Percentiles rank a stretch among this genome's conserved stretches.
phyloP scores from a whole-genome alignment of 2,113 vertebrate genomes.

The Macaca nemestrina region DNA sequence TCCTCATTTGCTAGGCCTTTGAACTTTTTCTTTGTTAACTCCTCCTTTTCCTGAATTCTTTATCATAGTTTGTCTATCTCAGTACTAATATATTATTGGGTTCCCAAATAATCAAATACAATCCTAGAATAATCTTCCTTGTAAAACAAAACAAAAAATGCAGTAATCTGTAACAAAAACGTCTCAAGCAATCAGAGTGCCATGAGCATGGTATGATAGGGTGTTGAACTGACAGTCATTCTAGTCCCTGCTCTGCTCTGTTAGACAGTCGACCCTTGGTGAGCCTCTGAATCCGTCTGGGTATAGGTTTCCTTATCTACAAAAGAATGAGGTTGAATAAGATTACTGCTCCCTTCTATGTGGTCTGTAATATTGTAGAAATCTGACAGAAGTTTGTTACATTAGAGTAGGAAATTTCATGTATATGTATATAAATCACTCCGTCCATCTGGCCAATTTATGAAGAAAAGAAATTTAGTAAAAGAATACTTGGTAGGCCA shows the following conservation, averaged over 20 bases:
- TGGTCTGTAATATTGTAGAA: neutral
- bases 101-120: neutral
- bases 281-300: neutral
- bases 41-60: neutral
- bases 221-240: neutral
- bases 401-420: neutral
- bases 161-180: neutral
- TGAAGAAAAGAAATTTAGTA: constrained; percentile 34
- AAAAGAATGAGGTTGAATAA: neutral
- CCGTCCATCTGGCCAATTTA: neutral
- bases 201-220: neutral
- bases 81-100: neutral
- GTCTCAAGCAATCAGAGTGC: neutral
- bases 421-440: neutral
- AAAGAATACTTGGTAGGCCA: neutral
- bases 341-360: neutral
- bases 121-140: neutral
- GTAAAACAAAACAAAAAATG: neutral
- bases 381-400: neutral
- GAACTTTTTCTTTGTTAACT: neutral
- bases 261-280: neutral
- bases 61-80: neutral
- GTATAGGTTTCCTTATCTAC: neutral
- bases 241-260: neutral
- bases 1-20: neutral